Evolutionary conservation across 2,113 vertebrate species (phyloP).

Genomic region (Glaucomys volans): DNA sequence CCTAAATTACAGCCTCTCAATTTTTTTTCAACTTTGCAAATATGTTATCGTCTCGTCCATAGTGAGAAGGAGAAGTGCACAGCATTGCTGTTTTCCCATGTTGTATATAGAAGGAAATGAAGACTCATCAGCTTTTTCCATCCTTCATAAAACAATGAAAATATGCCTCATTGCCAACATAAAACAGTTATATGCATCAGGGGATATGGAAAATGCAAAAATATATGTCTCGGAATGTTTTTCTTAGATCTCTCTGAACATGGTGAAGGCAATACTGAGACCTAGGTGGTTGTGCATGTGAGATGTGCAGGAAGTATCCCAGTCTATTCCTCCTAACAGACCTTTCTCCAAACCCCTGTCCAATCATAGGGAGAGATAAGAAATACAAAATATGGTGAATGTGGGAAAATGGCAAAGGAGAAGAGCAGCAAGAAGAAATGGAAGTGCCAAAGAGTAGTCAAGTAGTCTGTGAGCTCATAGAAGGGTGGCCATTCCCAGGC

Average conservation of each 20-base stretch:
- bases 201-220: conserved; percentile 57
- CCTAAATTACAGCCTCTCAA: conserved; percentile 38
- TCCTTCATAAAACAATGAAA: conserved; percentile 73
- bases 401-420: background rate
- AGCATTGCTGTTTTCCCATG: conserved; percentile 39
- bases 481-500: background rate
- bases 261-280: background rate
- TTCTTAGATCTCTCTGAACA: background rate
- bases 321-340: background rate
- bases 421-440: background rate
- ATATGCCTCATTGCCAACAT: conserved; percentile 26
- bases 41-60: conserved; percentile 61
- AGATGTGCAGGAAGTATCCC: background rate
- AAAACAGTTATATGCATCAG: conserved; percentile 25
- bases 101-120: conserved; percentile 45
- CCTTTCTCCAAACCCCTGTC: background rate
- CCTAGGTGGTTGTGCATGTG: background rate
- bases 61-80: background rate
- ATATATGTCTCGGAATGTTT: conserved; percentile 8
- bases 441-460: background rate
- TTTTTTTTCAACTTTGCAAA: conserved; percentile 63
- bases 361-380: background rate
- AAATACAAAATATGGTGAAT: background rate
- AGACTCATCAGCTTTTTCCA: conserved; percentile 57
- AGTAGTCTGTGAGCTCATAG: background rate